Evolutionary conservation across 1,140 invertebrate species (phyloP).

Genomic region (Holotrichia oblita): DNA sequence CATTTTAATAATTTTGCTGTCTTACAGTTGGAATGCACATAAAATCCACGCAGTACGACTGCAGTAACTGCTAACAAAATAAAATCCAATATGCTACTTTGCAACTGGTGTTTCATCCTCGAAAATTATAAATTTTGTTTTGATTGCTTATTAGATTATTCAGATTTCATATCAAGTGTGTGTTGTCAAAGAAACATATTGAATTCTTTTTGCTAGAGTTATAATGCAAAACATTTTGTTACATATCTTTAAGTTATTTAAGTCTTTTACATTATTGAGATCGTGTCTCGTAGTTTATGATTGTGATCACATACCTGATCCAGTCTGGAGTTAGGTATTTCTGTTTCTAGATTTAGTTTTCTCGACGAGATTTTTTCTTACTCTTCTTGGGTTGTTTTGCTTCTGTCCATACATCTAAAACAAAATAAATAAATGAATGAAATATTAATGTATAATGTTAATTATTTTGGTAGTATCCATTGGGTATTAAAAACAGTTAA

Average conservation of each 20-base stretch:
- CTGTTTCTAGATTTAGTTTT: slow-evolving; percentile 51
- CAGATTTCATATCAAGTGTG: neutral
- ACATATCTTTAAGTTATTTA: slow-evolving; percentile 39
- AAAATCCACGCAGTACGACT: slow-evolving; percentile 31
- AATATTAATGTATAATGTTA: neutral
- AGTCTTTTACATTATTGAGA: slow-evolving; percentile 46
- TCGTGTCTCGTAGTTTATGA: slow-evolving; percentile 46
- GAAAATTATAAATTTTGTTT: slow-evolving; percentile 39
- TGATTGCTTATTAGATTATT: slow-evolving; percentile 19
- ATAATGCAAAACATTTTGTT: slow-evolving; percentile 18
- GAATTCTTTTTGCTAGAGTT: neutral
- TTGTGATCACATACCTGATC: slow-evolving; percentile 49
- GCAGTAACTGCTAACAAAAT: neutral
- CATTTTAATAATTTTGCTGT: neutral
- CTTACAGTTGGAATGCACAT: slow-evolving; percentile 46
- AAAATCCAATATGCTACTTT: slow-evolving; percentile 38
- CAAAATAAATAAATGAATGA: neutral
- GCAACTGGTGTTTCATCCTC: slow-evolving; percentile 38
- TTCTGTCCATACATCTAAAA: slow-evolving; percentile 58
- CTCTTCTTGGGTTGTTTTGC: slow-evolving; percentile 58
- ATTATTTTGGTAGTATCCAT: neutral
- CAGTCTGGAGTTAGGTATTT: slow-evolving; percentile 32
- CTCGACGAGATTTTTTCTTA: slow-evolving; percentile 59
- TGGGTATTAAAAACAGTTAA: neutral
- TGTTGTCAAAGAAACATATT: slow-evolving; percentile 21